Percentiles rank a stretch among this genome's conserved stretches.
These are phyloP conservation scores for Rhopilema esculentum DNA, from an alignment of 30 jellyfish, hydroid and myxozoan genomes.

Conservation along the genomic window DNA sequence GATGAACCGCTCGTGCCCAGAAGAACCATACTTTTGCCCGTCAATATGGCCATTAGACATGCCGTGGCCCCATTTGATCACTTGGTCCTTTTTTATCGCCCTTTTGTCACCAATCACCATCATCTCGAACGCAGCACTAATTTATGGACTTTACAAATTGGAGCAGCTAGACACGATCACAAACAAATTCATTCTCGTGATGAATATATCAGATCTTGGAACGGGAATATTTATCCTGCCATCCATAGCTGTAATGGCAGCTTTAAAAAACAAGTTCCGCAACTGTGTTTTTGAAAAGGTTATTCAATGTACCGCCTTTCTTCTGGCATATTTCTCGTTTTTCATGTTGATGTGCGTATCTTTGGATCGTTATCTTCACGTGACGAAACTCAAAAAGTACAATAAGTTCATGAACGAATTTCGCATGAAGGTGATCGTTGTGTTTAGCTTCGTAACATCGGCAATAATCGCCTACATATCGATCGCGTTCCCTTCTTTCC, in stretches of 20 bases:
- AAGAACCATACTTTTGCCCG: background rate
- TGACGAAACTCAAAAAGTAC: conserved; percentile 44
- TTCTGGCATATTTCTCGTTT: conserved; percentile 43
- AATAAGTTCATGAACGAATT: conserved; percentile 37
- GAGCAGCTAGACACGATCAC: conserved; percentile 57
- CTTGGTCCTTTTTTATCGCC: background rate
- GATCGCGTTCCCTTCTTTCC: no score
- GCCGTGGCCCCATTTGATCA: background rate
- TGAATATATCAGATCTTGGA: conserved; percentile 61
- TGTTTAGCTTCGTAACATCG: conserved; percentile 24
- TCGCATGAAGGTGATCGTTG: conserved; percentile 42
- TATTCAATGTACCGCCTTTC: background rate
- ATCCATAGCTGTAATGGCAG: background rate
- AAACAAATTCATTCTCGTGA: conserved; percentile 38
- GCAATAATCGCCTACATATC: background rate
- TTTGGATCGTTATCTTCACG: conserved; percentile 49
- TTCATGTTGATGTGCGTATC: conserved; percentile 22
- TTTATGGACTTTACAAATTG: conserved; percentile 44
- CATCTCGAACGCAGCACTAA: conserved; percentile 23
- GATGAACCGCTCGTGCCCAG: no score
- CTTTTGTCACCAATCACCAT: conserved; percentile 11
- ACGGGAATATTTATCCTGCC: conserved; percentile 45
- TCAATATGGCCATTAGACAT: conserved; percentile 28
- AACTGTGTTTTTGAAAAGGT: conserved; percentile 25
- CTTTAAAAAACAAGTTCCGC: conserved; percentile 3